Evolutionary conservation across 2,888 invertebrate species (phyloP), one percentile per base, ranked within the genome.

Genomic region (Amphipoea lucens): DNA sequence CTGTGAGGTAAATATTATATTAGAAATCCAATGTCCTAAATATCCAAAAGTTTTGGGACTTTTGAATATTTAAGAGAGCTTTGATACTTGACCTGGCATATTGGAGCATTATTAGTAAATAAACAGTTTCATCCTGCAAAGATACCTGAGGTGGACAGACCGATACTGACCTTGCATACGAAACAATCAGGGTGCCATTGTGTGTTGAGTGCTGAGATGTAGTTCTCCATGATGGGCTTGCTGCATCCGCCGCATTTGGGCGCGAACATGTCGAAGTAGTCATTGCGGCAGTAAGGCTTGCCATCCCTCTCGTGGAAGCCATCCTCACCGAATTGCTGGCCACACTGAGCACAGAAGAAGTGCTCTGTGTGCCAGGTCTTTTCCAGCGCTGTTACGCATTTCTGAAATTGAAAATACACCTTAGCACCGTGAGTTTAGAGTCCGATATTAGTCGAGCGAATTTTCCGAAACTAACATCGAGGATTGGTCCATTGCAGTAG

Each of bases 101-200:
- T 42, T 66, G 42, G 66, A 74, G 54, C 66, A 60, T 48, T 68
- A 42, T 70, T 76, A 63, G 72, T 78, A 67, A 74, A 78, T 69
- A 73, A 75, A 72, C n/a, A 48, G 62, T 63, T 66, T n/a, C 63
- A 69, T 48, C 51, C 36, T 81, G 80, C 45, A 60, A 81, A 66
- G 69, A 54, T 83, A 83, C 75, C 82, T 77, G 79, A 79, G 60
- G 57, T 60, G 75, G 76, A 66, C 67, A 77, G 79, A 82, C n/a
- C 42, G 2, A 93, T 95, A 96, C 98, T 97, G 97, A 99, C 99
- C 98, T 99, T 98, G 98, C 99, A 99, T 88, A 99, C 99, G 97
- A 99, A 99, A 97, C 99, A 99, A 94, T 99, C 99, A 17, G 99
- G 98, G 96, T 99, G 99, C 99, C 99, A 99, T 95, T 99, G 99